phyloP scores from a whole-genome alignment of 2,888 invertebrate species.

The Hydropsyche betteni region DNA sequence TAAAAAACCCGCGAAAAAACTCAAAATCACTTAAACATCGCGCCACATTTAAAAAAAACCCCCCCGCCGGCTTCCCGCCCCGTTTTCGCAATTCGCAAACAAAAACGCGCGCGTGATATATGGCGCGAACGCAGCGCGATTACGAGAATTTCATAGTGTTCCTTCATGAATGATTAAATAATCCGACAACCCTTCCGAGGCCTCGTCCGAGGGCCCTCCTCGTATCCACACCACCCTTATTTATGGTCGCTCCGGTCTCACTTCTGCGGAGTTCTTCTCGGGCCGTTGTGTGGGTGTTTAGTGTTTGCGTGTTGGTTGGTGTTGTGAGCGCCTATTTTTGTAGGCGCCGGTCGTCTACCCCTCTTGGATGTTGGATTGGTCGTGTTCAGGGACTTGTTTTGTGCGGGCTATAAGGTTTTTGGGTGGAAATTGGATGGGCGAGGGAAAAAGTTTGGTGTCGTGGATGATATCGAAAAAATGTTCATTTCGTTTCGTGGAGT shows the following conservation, averaged over 20 bases:
- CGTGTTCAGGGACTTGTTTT: too few species aligned
- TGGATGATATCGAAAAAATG: too few species aligned
- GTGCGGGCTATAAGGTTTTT: too few species aligned
- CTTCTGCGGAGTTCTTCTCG: not conserved
- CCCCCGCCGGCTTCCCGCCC: too few species aligned
- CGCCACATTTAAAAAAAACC: not conserved
- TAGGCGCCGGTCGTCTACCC: not conserved
- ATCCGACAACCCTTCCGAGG: constrained; percentile 14
- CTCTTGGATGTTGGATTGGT: too few species aligned
- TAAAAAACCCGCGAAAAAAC: too few species aligned
- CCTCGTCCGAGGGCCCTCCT: not conserved
- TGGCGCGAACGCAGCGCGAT: constrained; percentile 8
- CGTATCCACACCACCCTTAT: not conserved
- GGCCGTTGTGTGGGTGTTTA: too few species aligned
- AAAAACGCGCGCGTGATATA: constrained; percentile 11
- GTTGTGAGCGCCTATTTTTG: constrained; percentile 10
- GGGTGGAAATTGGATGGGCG: too few species aligned
- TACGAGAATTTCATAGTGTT: constrained; percentile 27
- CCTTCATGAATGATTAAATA: constrained; percentile 29
- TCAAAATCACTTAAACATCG: not conserved
- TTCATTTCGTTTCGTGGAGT: too few species aligned
- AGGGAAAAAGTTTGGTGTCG: too few species aligned
- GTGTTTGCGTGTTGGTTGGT: not conserved
- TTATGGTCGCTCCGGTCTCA: constrained; percentile 17
- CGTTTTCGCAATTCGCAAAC: not conserved